phyloP scores from a whole-genome alignment of 30 jellyfish, hydroid and myxozoan genomes.

The Aurelia aurita region DNA sequence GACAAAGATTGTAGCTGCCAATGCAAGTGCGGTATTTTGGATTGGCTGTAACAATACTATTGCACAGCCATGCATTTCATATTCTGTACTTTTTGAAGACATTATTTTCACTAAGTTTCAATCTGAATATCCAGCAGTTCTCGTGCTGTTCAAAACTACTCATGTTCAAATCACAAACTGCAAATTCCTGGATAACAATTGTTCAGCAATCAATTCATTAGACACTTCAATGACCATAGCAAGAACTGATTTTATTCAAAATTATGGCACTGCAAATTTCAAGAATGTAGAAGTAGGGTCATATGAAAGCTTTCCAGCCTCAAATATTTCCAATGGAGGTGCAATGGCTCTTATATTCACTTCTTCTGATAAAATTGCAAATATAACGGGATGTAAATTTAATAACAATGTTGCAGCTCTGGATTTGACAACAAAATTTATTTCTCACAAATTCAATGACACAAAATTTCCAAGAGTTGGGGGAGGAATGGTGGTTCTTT shows the following conservation, averaged over 20 bases:
- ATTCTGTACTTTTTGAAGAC: constrained; percentile 37
- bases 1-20: constrained; percentile 31
- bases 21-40: constrained; percentile 31
- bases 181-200: constrained; percentile 44
- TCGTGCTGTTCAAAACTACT: constrained; percentile 47
- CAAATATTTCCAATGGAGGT: constrained; percentile 80
- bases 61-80: constrained; percentile 18
- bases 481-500: constrained; percentile 73
- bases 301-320: constrained; percentile 62
- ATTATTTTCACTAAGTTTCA: constrained; percentile 56
- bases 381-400: constrained; percentile 36
- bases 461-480: constrained; percentile 75
- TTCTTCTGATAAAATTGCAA: background rate
- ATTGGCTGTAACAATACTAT: constrained; percentile 56
- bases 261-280: constrained; percentile 45
- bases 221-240: constrained; percentile 58
- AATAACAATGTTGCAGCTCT: constrained; percentile 42
- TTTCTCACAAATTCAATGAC: constrained; percentile 21
- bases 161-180: constrained; percentile 23
- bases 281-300: background rate
- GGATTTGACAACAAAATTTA: constrained; percentile 13
- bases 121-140: constrained; percentile 54
- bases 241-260: constrained; percentile 27
- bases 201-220: constrained; percentile 77
- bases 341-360: constrained; percentile 71